Base-by-base conservation (phyloP, 2,797 vertebrate genomes). In the Etheostoma nigrum region DNA sequence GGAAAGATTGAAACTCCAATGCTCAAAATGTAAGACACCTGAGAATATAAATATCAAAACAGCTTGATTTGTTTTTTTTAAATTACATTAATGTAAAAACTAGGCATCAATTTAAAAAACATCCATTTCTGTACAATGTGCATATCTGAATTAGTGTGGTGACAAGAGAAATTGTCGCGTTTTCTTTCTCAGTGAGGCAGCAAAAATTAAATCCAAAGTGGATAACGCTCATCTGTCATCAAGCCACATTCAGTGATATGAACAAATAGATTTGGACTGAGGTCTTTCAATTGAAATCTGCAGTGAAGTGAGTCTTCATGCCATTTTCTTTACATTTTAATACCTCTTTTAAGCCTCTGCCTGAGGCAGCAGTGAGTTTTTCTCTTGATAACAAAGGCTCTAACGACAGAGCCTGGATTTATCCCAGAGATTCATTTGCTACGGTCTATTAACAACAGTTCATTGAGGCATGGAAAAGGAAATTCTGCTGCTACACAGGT, bases 21-120 rank as follows among this genome's bases (percentile, higher is more conserved):
- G 90, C 92, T 93, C 76, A 82, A 87, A 91, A 81, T 88, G 82
- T 84, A 91, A 93, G 85, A 94, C 92, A 95, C 94, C 95, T 95
- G 95, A 95, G 95, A 93, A 94, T 93, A 95, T 93, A 94, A 92
- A 93, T 93, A 93, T 93, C 87, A 92, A 92, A 92, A 93, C 90
- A 92, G 92, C 88, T 90, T 89, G 85, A 89, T 93, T 40, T 40
- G 9, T 10, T 11, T 11, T 36, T 36, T 40, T 40, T 0, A 90
- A 91, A 88, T 84, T 82, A 89, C 83, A 90, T 84, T 51, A 86
- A 89, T 90, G 90, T 92, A 93, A 92, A 91, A 92, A 93, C 88
- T 83, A 90, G 85, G 83, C 79, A 88, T 90, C 81, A 80, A 86
- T 91, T 86, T 76, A 87, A 93, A 81, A 87, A 90, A 91, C 84